These are phyloP conservation scores for Phania funesta DNA, from an alignment of 2,888 invertebrate species.

Conservation along the genomic window DNA sequence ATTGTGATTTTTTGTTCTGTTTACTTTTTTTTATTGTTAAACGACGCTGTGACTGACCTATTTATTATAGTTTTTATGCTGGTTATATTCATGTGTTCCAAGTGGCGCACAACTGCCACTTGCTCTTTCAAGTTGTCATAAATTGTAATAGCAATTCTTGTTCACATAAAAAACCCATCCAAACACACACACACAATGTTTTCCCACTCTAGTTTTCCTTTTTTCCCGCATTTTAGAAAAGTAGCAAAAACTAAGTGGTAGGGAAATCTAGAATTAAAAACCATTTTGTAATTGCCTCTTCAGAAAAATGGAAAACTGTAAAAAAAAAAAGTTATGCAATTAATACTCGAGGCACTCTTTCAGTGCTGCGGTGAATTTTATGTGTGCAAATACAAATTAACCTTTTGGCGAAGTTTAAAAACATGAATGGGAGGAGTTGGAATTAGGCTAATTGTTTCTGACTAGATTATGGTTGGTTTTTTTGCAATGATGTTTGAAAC, in stretches of 20 bases:
- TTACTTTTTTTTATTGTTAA: slow-evolving; percentile 43
- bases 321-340: slow-evolving; percentile 55
- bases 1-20: slow-evolving; percentile 15
- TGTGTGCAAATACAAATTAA: slow-evolving; percentile 33
- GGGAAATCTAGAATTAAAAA: slow-evolving; percentile 65
- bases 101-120: slow-evolving; percentile 63
- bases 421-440: slow-evolving; percentile 41
- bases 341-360: slow-evolving; percentile 47
- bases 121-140: slow-evolving; percentile 67
- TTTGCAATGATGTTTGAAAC: not conserved
- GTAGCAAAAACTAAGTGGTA: slow-evolving; percentile 58
- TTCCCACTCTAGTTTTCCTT: slow-evolving; percentile 18
- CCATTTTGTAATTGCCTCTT: slow-evolving; percentile 63
- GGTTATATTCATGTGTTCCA: slow-evolving; percentile 59
- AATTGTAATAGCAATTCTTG: slow-evolving; percentile 59
- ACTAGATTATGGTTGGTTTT: slow-evolving; percentile 36
- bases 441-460: slow-evolving; percentile 57
- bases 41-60: slow-evolving; percentile 63
- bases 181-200: not conserved
- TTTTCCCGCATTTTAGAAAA: slow-evolving; percentile 45
- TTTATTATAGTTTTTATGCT: slow-evolving; percentile 60
- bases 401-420: slow-evolving; percentile 62
- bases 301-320: slow-evolving; percentile 28
- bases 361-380: not conserved
- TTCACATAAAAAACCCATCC: slow-evolving; percentile 38